phyloP scores from a whole-genome alignment of 2,113 vertebrate species.

The Dascyllus trimaculatus region DNA sequence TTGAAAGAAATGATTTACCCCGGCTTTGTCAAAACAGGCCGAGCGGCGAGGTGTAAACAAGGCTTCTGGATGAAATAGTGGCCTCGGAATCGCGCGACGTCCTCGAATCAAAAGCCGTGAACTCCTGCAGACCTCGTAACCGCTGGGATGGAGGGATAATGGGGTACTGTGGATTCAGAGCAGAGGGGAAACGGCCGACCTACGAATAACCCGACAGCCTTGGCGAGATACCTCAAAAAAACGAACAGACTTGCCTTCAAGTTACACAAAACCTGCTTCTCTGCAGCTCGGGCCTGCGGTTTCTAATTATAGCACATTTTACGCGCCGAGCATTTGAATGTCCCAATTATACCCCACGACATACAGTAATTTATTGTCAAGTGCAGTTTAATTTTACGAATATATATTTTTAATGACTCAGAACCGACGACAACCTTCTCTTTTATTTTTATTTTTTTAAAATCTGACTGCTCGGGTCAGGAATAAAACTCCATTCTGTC shows the following conservation, averaged over 20 bases:
- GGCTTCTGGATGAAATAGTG: conserved; percentile 30
- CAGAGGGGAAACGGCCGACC: conserved; percentile 76
- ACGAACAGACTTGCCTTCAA: conserved; percentile 85
- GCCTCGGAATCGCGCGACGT: conserved; percentile 10
- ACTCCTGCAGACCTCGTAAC: conserved; percentile 18
- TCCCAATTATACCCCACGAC: conserved; percentile 69
- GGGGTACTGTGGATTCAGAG: conserved; percentile 73
- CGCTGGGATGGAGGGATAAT: conserved; percentile 63
- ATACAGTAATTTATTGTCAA: conserved; percentile 72
- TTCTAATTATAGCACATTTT: conserved; percentile 86
- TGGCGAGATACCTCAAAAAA: conserved; percentile 80
- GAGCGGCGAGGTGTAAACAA: conserved; percentile 46
- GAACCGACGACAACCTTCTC: background rate
- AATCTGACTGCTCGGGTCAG: background rate
- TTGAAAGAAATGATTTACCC: conserved; percentile 39
- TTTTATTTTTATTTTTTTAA: background rate
- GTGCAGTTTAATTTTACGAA: conserved; percentile 63
- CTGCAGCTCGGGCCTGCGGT: conserved; percentile 63
- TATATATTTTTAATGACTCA: conserved; percentile 22
- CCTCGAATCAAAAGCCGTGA: background rate
- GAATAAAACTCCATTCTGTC: background rate
- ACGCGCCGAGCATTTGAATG: conserved; percentile 76
- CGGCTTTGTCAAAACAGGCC: conserved; percentile 40
- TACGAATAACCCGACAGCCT: conserved; percentile 84
- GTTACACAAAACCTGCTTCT: conserved; percentile 78